Evolutionary conservation across 2,888 invertebrate species (phyloP), one percentile per base, ranked within the genome.

Genomic region (Pyrocoelia pectoralis): DNA sequence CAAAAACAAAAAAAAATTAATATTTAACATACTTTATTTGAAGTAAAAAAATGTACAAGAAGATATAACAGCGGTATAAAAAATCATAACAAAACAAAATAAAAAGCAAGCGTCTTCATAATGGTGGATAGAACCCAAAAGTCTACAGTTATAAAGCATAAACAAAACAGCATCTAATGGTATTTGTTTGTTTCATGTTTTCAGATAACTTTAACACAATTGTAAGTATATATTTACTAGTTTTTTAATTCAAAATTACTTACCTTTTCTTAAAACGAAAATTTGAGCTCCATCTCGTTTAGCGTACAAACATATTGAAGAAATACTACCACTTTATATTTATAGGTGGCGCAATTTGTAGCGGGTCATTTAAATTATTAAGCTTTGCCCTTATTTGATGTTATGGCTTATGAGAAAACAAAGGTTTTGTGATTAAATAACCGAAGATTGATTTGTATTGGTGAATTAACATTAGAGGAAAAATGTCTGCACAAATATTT

Each of bases 281-380:
- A 79, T 80, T 77, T 77, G 76, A 79, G 81, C 81, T 80, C 81
- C 81, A 81, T 81, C 81, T 81, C 76, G 77, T 72, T 75, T 77
- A 76, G 78, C 77, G 73, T 75, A 75, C 73, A 76, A 77, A 79
- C 80, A 77, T 77, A 78, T 76, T 75, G 76, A 75, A 76, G 68
- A 66, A 66, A 55, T 71, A 68, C 67, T 74, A 66, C 65, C 56
- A 61, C 72, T 70, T 70, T 70, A 67, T 72, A 67, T 68, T 66
- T 51, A 66, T 66, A 71, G 73, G 72, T 74, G 73, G 66, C 71
- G 66, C 67, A 56, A 67, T 53, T 60, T 59, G 29, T 43, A 17
- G 56, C 61, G 60, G 38, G 53, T 9, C 24, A 50, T 65, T 61
- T 46, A 51, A 65, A 65, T 57, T 24, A 12, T 12, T 19, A 13